Conservation (phyloP, 2,888 invertebrate genomes). For the Phorcus lineatus region DNA sequence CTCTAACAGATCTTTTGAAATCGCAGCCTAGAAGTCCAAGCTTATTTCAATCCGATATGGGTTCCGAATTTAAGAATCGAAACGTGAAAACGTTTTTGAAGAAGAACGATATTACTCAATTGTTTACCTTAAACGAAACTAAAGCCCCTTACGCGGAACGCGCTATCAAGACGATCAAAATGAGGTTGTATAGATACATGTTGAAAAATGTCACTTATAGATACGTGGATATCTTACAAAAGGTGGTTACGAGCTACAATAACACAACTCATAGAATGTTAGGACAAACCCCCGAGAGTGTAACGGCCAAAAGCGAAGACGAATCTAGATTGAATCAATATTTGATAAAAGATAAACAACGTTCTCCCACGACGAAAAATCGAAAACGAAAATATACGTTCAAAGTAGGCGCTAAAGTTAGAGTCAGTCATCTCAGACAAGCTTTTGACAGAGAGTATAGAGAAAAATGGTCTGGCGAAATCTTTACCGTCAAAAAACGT, state of each 20-base stretch:
- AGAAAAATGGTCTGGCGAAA: conserved; percentile 40
- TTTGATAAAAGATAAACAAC: background rate
- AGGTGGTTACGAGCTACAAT: conserved; percentile 37
- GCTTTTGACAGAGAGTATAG: conserved; percentile 40
- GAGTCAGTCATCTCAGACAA: conserved; percentile 4
- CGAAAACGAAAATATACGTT: background rate
- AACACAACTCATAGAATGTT: conserved; percentile 33
- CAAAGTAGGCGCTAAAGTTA: conserved; percentile 2
- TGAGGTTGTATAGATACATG: conserved; percentile 36
- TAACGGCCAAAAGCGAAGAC: background rate
- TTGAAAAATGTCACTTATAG: conserved; percentile 29
- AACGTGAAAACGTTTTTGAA: conserved; percentile 27
- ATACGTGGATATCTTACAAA: conserved; percentile 35
- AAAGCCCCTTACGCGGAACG: conserved; percentile 41
- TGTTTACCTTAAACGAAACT: conserved; percentile 34
- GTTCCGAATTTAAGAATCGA: background rate
- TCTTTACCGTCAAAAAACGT: conserved; percentile 32
- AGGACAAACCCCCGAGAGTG: background rate
- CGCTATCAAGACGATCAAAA: conserved; percentile 40
- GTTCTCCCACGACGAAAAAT: background rate
- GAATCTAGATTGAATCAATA: background rate
- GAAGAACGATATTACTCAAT: conserved; percentile 23
- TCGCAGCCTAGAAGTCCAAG: background rate
- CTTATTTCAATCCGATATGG: background rate
- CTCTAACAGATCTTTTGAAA: background rate